phyloP scores from a whole-genome alignment of 2,797 vertebrate species.

The Taenioides sp. region DNA sequence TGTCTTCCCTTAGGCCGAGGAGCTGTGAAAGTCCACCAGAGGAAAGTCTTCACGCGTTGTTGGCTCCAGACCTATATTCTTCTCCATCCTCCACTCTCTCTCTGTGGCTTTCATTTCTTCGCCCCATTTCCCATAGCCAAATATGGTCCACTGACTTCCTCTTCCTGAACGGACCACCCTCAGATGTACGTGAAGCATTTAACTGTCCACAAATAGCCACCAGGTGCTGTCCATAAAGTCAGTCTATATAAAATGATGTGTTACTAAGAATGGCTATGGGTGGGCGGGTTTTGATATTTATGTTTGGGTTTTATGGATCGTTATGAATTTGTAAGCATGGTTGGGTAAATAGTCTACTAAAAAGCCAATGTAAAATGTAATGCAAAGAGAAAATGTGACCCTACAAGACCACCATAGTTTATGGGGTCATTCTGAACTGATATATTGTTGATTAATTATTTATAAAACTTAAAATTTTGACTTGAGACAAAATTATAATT shows the following conservation, averaged over 20 bases:
- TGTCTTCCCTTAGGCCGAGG: conserved; percentile 23
- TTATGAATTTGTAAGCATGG: neutral
- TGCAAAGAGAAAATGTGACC: neutral
- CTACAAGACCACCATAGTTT: neutral
- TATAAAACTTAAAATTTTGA: neutral
- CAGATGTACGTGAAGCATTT: neutral
- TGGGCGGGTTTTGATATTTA: neutral
- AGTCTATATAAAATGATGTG: neutral
- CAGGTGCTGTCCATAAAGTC: neutral
- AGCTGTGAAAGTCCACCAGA: conserved; percentile 44
- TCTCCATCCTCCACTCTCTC: conserved; percentile 14
- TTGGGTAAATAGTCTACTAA: neutral
- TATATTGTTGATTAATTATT: neutral
- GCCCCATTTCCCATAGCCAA: conserved; percentile 19
- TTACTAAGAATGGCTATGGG: neutral
- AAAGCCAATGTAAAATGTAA: neutral
- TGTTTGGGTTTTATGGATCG: neutral
- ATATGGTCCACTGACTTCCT: conserved; percentile 3
- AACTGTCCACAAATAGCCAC: neutral
- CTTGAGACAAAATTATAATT: neutral
- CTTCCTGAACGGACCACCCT: conserved; percentile 13
- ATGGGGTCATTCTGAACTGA: neutral
- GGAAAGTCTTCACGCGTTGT: conserved; percentile 55
- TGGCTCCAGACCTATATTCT: conserved; percentile 31
- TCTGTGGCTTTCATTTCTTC: conserved; percentile 33